Evolutionary conservation across 2,113 vertebrate genomes (phyloP).

Genomic region (Cyanoderma ruficeps): DNA sequence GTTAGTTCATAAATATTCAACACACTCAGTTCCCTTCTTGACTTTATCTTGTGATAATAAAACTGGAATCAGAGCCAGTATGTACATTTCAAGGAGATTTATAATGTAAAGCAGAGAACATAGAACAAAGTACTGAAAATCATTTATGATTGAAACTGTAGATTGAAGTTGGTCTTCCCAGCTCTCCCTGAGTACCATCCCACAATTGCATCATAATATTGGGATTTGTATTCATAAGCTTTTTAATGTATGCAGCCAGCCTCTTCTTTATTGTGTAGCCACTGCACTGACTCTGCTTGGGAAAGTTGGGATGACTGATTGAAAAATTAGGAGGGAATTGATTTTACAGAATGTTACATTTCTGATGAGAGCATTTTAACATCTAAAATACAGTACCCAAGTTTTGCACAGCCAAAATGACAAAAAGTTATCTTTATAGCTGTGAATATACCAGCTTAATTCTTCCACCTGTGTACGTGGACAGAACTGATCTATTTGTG

Average conservation of each 20-base stretch:
- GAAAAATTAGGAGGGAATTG: background rate
- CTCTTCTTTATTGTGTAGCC: background rate
- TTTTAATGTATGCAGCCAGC: background rate
- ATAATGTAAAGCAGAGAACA: background rate
- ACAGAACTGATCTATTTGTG: background rate
- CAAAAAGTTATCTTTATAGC: background rate
- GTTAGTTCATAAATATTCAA: constrained; percentile 70
- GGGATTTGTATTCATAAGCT: background rate
- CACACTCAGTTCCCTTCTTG: constrained; percentile 44
- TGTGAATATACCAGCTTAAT: background rate
- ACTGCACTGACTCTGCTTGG: background rate
- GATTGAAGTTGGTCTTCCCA: constrained; percentile 1
- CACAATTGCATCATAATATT: background rate
- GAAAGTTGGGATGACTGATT: background rate
- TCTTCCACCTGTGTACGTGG: background rate
- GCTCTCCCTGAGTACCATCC: background rate
- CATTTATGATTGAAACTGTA: constrained; percentile 28
- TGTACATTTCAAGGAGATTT: background rate
- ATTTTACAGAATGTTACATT: background rate
- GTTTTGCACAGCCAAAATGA: background rate
- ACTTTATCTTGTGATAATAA: constrained; percentile 56
- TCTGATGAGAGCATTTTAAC: background rate
- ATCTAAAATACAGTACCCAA: background rate
- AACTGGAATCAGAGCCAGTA: background rate
- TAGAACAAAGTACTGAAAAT: constrained; percentile 36